A percentile compares a stretch with the other conserved stretches of the same genome.
Evolutionary conservation across 2,888 invertebrate genomes (phyloP).

Genomic region (Fragum whitleyi): DNA sequence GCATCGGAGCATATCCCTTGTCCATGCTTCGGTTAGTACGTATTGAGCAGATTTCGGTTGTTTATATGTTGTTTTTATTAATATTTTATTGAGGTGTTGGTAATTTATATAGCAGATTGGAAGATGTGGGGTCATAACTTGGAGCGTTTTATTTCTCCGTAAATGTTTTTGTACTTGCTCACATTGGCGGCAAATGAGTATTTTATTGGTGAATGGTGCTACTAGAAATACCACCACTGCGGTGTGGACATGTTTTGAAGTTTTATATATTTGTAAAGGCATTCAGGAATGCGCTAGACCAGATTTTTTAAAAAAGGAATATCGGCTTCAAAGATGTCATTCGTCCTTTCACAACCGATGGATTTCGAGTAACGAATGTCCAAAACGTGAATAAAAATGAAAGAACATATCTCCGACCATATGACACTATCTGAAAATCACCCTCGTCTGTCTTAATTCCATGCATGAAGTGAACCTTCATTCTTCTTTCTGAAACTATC

Average conservation of each 20-base stretch:
- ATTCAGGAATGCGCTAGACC: no score
- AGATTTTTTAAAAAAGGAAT: no score
- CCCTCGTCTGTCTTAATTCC: no score
- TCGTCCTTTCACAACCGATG: no score
- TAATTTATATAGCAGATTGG: conserved; percentile 47
- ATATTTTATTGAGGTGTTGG: conserved; percentile 57
- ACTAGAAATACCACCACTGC: not conserved
- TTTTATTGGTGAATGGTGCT: conserved; percentile 22
- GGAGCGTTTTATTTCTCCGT: conserved; percentile 21
- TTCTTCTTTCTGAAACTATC: no score
- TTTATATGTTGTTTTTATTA: conserved; percentile 52
- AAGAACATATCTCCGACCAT: no score
- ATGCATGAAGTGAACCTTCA: no score
- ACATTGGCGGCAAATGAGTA: conserved; percentile 23
- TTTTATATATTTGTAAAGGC: not conserved
- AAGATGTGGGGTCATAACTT: conserved; percentile 29
- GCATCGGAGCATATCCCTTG: conserved; percentile 54
- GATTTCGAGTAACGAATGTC: no score
- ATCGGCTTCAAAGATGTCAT: no score
- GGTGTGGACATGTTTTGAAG: not conserved
- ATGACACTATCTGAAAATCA: no score
- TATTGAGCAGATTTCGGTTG: conserved; percentile 57
- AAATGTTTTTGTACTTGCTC: conserved; percentile 30
- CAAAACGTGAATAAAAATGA: no score
- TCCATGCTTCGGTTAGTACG: conserved; percentile 60